Conservation (phyloP, 1,140 invertebrate species). For the Probaryconus sp. region DNA sequence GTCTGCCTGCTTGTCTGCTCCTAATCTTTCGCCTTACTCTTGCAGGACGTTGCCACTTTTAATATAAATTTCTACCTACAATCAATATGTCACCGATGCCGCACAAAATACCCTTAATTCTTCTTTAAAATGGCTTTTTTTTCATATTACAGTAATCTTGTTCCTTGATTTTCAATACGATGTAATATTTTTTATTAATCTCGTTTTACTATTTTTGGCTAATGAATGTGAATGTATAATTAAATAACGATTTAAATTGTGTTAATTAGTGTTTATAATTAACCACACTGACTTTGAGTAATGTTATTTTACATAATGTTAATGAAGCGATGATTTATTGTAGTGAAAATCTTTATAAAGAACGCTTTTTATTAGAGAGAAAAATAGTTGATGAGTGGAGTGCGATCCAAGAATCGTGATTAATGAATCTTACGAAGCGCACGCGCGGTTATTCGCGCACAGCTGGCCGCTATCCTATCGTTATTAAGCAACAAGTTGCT, state of each 20-base stretch:
- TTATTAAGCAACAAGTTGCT: slow-evolving; percentile 65
- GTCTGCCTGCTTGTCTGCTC: slow-evolving; percentile 67
- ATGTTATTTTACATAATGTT: too few species aligned
- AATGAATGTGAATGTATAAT: too few species aligned
- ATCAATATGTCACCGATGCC: slow-evolving; percentile 5
- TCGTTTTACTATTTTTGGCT: too few species aligned
- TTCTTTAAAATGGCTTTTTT: background rate
- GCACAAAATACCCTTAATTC: slow-evolving; percentile 3
- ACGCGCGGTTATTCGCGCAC: slow-evolving; percentile 56
- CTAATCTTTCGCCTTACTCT: slow-evolving; percentile 62
- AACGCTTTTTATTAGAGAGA: slow-evolving; percentile 19
- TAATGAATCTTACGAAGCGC: slow-evolving; percentile 58
- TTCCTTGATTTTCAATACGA: too few species aligned
- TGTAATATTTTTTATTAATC: too few species aligned
- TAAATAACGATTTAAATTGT: too few species aligned
- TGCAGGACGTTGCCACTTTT: slow-evolving; percentile 66
- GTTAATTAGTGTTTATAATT: too few species aligned
- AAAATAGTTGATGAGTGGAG: slow-evolving; percentile 48
- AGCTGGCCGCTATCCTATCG: slow-evolving; percentile 58
- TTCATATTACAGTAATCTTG: background rate
- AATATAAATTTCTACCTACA: slow-evolving; percentile 11
- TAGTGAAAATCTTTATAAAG: slow-evolving; percentile 10
- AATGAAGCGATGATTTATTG: slow-evolving; percentile 30
- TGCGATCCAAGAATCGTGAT: slow-evolving; percentile 47
- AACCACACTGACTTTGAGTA: too few species aligned